A percentile compares a stretch with the other conserved stretches of the same genome.
These are phyloP conservation scores for Rhineura floridana DNA, from an alignment of 2,113 vertebrate genomes.

Conservation along the genomic window DNA sequence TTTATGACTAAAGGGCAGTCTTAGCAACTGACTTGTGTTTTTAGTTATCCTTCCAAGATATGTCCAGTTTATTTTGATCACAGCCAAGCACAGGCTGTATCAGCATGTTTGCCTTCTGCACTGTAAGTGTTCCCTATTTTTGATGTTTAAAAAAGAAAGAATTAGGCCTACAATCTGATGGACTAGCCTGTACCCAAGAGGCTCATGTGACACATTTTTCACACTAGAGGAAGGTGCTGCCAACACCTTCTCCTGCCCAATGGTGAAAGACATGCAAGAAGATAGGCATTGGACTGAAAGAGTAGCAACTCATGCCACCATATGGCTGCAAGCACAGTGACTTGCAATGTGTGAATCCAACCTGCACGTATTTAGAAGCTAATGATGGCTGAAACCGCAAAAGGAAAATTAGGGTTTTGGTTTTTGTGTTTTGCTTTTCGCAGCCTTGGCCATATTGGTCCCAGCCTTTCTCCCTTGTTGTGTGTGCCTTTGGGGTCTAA, in stretches of 20 bases:
- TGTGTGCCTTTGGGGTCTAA: conserved; percentile 33
- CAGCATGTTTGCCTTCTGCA: background rate
- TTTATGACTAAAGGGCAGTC: background rate
- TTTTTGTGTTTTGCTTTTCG: conserved; percentile 51
- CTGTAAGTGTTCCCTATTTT: background rate
- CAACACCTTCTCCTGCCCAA: rapidly evolving
- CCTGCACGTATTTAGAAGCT: background rate
- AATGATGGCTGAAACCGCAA: background rate
- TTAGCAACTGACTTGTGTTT: background rate
- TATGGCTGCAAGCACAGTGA: background rate
- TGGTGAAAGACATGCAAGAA: background rate
- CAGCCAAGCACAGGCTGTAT: background rate
- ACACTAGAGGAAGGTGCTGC: background rate
- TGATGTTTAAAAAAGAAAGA: too few species aligned
- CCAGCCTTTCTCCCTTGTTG: conserved; percentile 14
- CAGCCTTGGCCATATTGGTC: background rate
- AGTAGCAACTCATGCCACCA: background rate
- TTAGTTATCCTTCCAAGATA: background rate
- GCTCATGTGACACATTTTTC: background rate
- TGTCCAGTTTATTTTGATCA: background rate
- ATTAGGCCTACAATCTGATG: background rate
- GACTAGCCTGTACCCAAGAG: background rate
- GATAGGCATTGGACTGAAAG: background rate
- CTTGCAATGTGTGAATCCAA: background rate
- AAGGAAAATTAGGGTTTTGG: conserved; percentile 16